Base-by-base conservation (phyloP, 2,113 vertebrate species). In the Shinisaurus crocodilurus region DNA sequence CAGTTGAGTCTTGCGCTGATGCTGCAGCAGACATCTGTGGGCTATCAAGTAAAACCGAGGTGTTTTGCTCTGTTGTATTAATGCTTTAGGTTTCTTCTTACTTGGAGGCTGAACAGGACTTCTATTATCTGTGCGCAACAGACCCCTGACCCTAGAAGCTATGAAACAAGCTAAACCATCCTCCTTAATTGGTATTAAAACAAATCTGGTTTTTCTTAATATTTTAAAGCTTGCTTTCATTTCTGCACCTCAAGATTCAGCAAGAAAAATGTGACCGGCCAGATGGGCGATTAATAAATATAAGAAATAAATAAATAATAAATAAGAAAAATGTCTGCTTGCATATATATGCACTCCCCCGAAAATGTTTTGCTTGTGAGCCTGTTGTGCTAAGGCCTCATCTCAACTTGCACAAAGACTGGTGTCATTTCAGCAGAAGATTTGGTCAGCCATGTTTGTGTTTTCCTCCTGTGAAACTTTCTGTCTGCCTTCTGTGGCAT, bases 261-360 rank as follows among this genome's bases (percentile, higher is more conserved):
- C 37, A 67, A 16, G 16, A 25, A 37, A 86, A 94, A 82, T 89
- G 32, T 77, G n/a, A n/a, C n/a, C n/a, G n/a, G n/a, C n/a, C n/a
- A n/a, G n/a, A n/a, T n/a, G n/a, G n/a, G n/a, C n/a, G n/a, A n/a
- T n/a, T n/a, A n/a, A n/a, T n/a, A n/a, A n/a, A n/a, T n/a, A n/a
- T n/a, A n/a, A n/a, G n/a, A n/a, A n/a, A n/a, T n/a, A n/a, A n/a
- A n/a, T n/a, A n/a, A n/a, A n/a, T n/a, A n/a, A n/a, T n/a, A n/a
- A n/a, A n/a, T n/a, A n/a, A n/a, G n/a, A n/a, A n/a, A n/a, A n/a
- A n/a, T n/a, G n/a, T n/a, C n/a, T n/a, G n/a, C n/a, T n/a, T n/a
- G n/a, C n/a, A n/a, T n/a, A n/a, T n/a, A n/a, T n/a, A n/a, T n/a
- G n/a, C n/a, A n/a, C n/a, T n/a, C n/a, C n/a, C n/a, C n/a, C n/a